Conservation (phyloP, 2,113 vertebrate genomes). For the Desmodus rotundus region DNA sequence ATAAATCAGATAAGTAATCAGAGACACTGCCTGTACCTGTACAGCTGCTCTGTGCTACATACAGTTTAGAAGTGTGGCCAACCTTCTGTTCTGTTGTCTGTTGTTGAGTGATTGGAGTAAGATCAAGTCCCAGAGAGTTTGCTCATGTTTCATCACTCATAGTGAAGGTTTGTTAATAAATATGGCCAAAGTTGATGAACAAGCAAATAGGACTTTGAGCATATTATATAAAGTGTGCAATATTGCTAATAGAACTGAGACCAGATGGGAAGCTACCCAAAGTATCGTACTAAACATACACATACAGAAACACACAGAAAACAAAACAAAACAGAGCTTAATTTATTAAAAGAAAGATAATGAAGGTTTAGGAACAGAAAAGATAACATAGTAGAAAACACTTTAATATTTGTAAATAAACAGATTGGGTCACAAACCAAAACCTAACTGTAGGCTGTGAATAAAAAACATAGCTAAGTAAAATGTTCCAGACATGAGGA, state of each 20-base stretch:
- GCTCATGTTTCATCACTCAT: background rate
- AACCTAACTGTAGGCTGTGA: background rate
- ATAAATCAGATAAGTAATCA: background rate
- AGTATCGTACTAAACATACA: background rate
- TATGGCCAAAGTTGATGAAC: background rate
- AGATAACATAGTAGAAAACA: background rate
- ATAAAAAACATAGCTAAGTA: background rate
- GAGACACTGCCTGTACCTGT: background rate
- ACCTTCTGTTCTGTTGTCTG: background rate
- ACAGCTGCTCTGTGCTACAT: background rate
- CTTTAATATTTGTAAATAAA: background rate
- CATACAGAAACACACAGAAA: background rate
- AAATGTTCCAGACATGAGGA: background rate
- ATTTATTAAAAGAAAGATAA: conserved; percentile 1
- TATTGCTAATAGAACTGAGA: background rate
- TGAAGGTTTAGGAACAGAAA: background rate
- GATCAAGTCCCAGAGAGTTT: background rate
- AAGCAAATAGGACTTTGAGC: background rate
- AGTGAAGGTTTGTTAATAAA: background rate
- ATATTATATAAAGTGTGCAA: background rate
- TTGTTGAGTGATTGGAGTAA: background rate
- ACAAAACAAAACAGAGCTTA: background rate
- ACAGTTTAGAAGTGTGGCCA: background rate
- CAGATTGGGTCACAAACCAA: background rate
- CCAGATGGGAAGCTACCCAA: background rate